Conservation (phyloP, 1,140 invertebrate genomes). For the Lithobius niger region DNA sequence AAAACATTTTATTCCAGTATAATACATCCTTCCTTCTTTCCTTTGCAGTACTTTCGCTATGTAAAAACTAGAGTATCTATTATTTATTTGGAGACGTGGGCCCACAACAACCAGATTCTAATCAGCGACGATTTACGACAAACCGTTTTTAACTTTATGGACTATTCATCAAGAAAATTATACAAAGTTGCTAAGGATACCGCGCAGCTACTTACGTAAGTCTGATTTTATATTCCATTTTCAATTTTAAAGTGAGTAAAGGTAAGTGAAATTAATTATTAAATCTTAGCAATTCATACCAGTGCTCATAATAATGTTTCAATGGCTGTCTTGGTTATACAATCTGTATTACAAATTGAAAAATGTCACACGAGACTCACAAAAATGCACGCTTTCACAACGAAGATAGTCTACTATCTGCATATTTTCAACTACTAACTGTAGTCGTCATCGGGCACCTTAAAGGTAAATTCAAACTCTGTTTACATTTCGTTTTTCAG, state of each 20-base stretch:
- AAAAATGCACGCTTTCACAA: too few relatives aligned
- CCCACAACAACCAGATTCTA: slow-evolving; percentile 69
- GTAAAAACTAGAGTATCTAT: slow-evolving; percentile 84
- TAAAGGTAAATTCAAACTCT: too few relatives aligned
- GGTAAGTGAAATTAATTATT: neutral
- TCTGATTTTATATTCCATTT: slow-evolving; percentile 15
- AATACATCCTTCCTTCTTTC: too few relatives aligned
- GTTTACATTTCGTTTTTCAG: too few relatives aligned
- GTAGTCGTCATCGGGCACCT: too few relatives aligned
- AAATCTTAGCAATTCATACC: too few relatives aligned
- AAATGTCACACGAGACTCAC: too few relatives aligned
- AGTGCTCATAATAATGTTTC: too few relatives aligned
- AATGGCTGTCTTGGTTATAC: slow-evolving; percentile 2
- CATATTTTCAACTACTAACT: too few relatives aligned
- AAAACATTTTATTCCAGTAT: too few relatives aligned
- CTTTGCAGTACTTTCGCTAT: slow-evolving; percentile 73
- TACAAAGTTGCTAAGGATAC: slow-evolving; percentile 74
- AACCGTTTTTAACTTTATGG: slow-evolving; percentile 76
- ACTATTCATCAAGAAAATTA: slow-evolving; percentile 68
- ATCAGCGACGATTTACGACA: slow-evolving; percentile 37
- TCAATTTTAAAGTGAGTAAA: neutral
- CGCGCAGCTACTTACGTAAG: slow-evolving; percentile 82
- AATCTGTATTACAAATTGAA: too few relatives aligned
- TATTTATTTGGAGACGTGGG: slow-evolving; percentile 94
- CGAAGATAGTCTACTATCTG: too few relatives aligned